phyloP scores from a whole-genome alignment of 2,113 vertebrate genomes.

The Tupaia tana region DNA sequence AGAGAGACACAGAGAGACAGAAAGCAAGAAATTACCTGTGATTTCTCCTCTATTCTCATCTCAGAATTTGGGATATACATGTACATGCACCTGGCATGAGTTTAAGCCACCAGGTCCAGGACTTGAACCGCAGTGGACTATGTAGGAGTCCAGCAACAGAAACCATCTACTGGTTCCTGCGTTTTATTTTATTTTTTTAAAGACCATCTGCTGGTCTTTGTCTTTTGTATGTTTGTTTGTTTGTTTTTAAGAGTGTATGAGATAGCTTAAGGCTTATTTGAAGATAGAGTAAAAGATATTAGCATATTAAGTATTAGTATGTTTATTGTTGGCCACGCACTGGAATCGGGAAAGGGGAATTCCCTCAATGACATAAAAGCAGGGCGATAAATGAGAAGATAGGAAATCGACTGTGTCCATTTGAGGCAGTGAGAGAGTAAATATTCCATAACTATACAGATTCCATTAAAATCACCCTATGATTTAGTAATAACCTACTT shows the following conservation, averaged over 20 bases:
- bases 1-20: no score
- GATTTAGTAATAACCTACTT: neutral
- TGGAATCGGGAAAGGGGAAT: neutral
- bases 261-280: neutral
- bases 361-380: neutral
- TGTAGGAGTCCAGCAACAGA: no score
- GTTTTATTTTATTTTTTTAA: no score
- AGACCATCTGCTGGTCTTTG: no score
- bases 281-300: slow-evolving; percentile 14
- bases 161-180: no score
- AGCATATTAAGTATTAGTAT: neutral
- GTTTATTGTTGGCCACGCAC: neutral
- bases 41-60: no score
- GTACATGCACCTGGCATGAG: no score
- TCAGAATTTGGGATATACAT: no score
- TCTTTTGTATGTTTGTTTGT: no score
- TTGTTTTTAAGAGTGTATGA: neutral
- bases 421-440: neutral
- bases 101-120: no score
- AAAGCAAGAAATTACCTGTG: no score
- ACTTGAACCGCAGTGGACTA: no score
- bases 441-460: neutral
- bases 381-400: neutral
- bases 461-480: neutral
- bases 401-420: neutral